These are phyloP conservation scores for Heliconius ethilla DNA, from an alignment of 2,888 invertebrate genomes.

Conservation along the genomic window DNA sequence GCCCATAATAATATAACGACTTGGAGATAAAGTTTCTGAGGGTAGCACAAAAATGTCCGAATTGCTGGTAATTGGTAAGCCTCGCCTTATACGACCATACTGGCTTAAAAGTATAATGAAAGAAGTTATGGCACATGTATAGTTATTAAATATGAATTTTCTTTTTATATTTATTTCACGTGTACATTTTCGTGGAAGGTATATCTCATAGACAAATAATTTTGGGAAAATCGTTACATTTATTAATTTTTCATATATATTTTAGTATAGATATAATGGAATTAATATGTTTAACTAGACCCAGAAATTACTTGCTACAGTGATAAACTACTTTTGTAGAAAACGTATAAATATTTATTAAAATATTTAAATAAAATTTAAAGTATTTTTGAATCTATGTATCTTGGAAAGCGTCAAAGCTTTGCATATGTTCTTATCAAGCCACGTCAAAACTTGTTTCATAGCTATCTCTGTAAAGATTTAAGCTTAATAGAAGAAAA, in stretches of 20 bases:
- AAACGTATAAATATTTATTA: too few relatives aligned
- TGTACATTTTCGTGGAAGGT: not conserved
- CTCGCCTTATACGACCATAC: conserved; percentile 19
- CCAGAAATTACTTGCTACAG: not conserved
- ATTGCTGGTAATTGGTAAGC: conserved; percentile 31
- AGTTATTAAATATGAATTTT: not conserved
- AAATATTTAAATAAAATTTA: too few relatives aligned
- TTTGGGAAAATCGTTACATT: too few relatives aligned
- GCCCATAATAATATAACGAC: conserved; percentile 37
- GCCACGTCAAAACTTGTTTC: not conserved
- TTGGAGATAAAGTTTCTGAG: conserved; percentile 36
- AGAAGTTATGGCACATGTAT: conserved; percentile 10
- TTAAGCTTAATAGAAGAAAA: not conserved
- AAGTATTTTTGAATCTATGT: not conserved
- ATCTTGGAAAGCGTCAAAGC: not conserved
- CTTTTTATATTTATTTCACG: conserved; percentile 1
- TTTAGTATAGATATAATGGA: not conserved
- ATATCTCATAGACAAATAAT: too few relatives aligned
- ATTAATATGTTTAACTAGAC: not conserved
- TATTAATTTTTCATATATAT: too few relatives aligned
- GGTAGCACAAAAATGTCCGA: conserved; percentile 33
- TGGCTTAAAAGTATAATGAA: conserved; percentile 11
- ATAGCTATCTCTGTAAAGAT: not conserved
- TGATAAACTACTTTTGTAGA: too few relatives aligned
- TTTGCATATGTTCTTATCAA: too few relatives aligned